Percentiles rank a stretch among this genome's conserved stretches.
phyloP scores from a whole-genome alignment of 2,113 vertebrate species.

The Callospermophilus lateralis region DNA sequence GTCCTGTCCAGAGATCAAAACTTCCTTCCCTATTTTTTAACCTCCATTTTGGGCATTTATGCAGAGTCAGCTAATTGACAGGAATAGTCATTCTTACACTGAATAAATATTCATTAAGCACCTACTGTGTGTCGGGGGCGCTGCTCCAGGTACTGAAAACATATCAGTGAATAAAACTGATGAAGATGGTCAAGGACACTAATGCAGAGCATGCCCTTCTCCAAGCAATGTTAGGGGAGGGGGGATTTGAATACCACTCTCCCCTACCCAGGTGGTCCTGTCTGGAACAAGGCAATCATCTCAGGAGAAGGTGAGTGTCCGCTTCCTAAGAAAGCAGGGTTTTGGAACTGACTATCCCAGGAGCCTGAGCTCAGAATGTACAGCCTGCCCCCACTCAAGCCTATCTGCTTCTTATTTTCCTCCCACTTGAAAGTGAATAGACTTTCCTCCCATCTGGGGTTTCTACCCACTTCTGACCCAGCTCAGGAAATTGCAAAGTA shows the following conservation, averaged over 20 bases:
- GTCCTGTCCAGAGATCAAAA: neutral
- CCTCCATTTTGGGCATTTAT: accelerated
- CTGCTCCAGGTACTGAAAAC: slow-evolving; percentile 1
- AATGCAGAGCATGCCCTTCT: accelerated
- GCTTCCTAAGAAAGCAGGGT: neutral
- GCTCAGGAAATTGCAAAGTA: slow-evolving; percentile 73
- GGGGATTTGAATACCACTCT: accelerated
- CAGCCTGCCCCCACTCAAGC: neutral
- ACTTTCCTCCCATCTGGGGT: slow-evolving; percentile 64
- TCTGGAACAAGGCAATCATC: neutral
- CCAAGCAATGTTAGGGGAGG: neutral
- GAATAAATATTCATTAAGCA: neutral
- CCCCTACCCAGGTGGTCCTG: neutral
- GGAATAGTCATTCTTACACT: neutral
- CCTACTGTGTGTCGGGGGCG: neutral
- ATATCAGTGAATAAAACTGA: neutral
- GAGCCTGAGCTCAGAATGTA: neutral
- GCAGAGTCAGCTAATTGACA: neutral
- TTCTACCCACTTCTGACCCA: slow-evolving; percentile 67
- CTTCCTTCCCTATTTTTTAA: neutral
- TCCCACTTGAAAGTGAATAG: slow-evolving; percentile 68
- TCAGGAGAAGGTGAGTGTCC: neutral
- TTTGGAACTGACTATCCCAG: neutral
- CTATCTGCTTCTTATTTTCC: slow-evolving; percentile 65
- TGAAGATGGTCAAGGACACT: neutral